Evolutionary conservation across 2,797 vertebrate genomes (phyloP).

Genomic region (Pteronotus mesoamericanus): DNA sequence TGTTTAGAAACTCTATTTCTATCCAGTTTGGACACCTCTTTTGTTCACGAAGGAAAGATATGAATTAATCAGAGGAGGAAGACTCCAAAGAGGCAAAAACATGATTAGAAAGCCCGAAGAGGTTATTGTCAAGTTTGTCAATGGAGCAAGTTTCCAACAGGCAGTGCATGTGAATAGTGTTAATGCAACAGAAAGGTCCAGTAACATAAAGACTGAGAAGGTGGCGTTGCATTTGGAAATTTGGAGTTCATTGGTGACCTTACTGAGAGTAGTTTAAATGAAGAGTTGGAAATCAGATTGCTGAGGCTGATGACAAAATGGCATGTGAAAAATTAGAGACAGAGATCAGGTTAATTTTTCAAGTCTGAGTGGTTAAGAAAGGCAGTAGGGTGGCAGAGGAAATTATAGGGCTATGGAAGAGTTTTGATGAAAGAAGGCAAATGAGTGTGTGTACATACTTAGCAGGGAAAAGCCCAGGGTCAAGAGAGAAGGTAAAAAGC

Average conservation of each 20-base stretch:
- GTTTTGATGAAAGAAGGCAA: neutral
- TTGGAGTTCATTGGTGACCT: neutral
- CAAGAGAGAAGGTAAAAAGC: neutral
- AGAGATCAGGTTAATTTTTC: constrained; percentile 24
- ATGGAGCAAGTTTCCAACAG: neutral
- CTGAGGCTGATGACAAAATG: constrained; percentile 12
- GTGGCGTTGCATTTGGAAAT: neutral
- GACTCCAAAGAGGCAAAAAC: neutral
- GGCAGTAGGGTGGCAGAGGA: neutral
- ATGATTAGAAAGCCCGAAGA: neutral
- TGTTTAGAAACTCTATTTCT: neutral
- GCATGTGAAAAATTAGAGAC: constrained; percentile 26
- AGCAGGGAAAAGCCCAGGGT: neutral
- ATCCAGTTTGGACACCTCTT: neutral
- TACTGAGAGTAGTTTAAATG: neutral
- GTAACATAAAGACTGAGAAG: neutral
- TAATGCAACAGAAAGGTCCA: neutral
- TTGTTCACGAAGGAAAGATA: neutral
- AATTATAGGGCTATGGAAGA: neutral
- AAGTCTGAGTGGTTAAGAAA: neutral
- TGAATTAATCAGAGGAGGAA: neutral
- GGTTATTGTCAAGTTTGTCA: neutral
- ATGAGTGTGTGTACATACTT: neutral
- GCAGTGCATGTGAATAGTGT: neutral
- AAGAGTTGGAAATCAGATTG: neutral